Conservation (phyloP, 2,888 invertebrate genomes). For the Macrophya annulata region DNA sequence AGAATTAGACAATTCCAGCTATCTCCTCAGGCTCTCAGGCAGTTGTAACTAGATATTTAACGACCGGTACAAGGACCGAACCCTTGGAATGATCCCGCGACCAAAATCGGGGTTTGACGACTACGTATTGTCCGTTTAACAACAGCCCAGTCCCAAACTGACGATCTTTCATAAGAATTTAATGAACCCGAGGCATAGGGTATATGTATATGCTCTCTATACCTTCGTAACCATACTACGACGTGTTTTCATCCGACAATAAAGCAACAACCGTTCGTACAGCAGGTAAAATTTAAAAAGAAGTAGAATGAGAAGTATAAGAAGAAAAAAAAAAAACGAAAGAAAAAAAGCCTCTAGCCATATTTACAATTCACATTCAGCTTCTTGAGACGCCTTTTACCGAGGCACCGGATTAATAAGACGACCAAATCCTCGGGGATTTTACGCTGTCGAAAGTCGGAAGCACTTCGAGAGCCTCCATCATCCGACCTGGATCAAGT, state of each 20-base stretch:
- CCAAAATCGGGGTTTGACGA: constrained; percentile 38
- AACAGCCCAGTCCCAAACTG: constrained; percentile 21
- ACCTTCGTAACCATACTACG: background rate
- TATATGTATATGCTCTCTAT: background rate
- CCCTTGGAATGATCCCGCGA: constrained; percentile 22
- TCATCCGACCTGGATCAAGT: constrained; percentile 11
- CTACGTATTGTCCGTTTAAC: constrained; percentile 36
- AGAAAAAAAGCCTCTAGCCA: background rate
- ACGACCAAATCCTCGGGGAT: constrained; percentile 33
- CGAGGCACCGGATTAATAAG: constrained; percentile 38
- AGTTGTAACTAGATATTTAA: constrained; percentile 43
- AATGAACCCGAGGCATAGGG: background rate
- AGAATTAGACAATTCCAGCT: constrained; percentile 32
- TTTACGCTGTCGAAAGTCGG: constrained; percentile 15
- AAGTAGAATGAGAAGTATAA: background rate
- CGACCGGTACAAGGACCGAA: background rate
- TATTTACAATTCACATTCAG: constrained; percentile 31
- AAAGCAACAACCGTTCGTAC: background rate
- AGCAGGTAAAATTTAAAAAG: background rate
- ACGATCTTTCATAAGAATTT: constrained; percentile 23
- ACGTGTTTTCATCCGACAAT: background rate
- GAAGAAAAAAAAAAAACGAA: background rate
- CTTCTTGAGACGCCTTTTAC: background rate
- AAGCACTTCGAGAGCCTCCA: background rate
- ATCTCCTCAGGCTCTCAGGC: constrained; percentile 4